Base-by-base conservation (phyloP, 53 echinoderm and acorn worm species). In the Actinopyga echinites region DNA sequence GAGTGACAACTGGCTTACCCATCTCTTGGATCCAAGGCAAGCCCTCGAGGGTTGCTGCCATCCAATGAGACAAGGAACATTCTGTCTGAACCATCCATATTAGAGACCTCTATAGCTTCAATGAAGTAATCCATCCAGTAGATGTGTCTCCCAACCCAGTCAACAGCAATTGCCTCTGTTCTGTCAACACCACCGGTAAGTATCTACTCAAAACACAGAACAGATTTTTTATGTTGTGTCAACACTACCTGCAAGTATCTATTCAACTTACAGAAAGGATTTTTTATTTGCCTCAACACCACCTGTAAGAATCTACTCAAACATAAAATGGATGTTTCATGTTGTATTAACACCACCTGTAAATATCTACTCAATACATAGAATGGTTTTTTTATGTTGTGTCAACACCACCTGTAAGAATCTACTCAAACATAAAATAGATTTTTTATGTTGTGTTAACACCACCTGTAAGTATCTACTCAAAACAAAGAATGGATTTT, bases 101-200 rank as follows among this genome's bases (percentile, higher is more conserved):
- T 83, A 8, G 85, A 79, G 0, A 93, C 93, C 60, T 90, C 90
- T 32, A 93, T 85, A 33, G 75, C 30, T 1, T 86, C 36, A 4
- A 87, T 33, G 33, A 3, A 11, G 6, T 57, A 32, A 37, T 93
- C 93, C 29, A 80, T 22, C 90, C 90, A 93, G 71, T 93, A 93
- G 55, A 93, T 33, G 56, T 93, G 85, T 20, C 88, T 82, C 25
- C 82, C 85, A 24, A 93, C 85, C 93, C 93, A 93, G 59, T 93
- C 93, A 53, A 91, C 85, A 0, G 90, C 90, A 2, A 93, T 63
- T 57, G 82, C 82, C 42, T 71, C 65, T 19, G 83, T 64, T 0
- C 19, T 4, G 8, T 74, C 79, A 26, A 92, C 65, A 28, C 92
- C 92, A 73, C 84, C 84, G 22, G 64, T 53, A 33, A 82, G 62